Evolutionary conservation across 2,888 invertebrate genomes (phyloP), one percentile per base, ranked within the genome.

Genomic region (Himalopsyche kuldschensis): DNA sequence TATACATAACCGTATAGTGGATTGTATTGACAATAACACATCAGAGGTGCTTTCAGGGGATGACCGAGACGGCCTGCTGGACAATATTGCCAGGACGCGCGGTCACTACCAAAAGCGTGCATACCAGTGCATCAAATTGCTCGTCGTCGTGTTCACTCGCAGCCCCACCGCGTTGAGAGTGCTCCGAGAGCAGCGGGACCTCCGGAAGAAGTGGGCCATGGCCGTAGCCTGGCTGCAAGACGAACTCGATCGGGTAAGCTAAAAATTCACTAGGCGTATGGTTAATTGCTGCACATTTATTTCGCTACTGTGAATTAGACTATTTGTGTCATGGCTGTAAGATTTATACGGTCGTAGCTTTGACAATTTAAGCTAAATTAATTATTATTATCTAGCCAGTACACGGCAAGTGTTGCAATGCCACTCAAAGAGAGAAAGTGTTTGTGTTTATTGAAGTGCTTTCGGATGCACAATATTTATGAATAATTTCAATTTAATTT

Each of bases 41-140:
- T 30, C 69, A 69, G 69, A 69, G 30, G 31, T 79, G 24, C 80
- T 75, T 82, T n/a, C 78, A 82, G 77, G 93, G 95, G 78, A 95
- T 95, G 4, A 98, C 88, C 94, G 97, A 75, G 98, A 98, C 88
- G 98, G 98, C 0, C 92, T 99, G 81, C 94, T 99, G 87, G 98
- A 99, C 89, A 98, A 97, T 83, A 97, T 98, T 88, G 94, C 96
- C 87, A 94, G 97, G 85, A 96, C 97, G 84, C 98, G 98, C 90
- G 96, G 95, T 86, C 97, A 98, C 91, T 98, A 98, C 91, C 98
- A 98, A 90, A 98, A 98, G 91, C 93, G 98, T 87, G 97, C 98
- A 86, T 99, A 99, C 92, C 97, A 98, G 90, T 98, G 98, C 91
- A 97, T 99, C 86, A 99, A 99, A 92, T 96, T 97, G 89, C 94